Evolutionary conservation across 2,113 vertebrate genomes (phyloP).

Genomic region (Atrichornis clamosus): DNA sequence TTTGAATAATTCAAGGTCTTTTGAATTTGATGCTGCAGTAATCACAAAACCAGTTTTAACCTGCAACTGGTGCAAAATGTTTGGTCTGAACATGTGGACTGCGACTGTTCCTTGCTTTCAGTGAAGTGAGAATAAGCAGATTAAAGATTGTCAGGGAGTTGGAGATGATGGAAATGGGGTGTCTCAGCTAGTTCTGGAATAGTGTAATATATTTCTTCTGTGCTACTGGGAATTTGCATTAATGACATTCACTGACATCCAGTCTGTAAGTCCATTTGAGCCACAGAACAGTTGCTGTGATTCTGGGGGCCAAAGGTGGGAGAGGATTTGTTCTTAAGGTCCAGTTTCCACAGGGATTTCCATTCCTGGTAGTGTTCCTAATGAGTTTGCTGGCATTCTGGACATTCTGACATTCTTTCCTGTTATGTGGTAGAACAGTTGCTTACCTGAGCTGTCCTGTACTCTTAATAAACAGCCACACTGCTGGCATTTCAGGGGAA

Average conservation of each 20-base stretch:
- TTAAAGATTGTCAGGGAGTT: not conserved
- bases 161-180: not conserved
- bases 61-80: not conserved
- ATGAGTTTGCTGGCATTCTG: not conserved
- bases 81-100: not conserved
- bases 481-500: not conserved
- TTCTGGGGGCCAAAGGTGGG: not conserved
- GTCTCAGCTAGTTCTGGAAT: not conserved
- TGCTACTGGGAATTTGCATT: not conserved
- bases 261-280: not conserved
- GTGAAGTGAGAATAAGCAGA: not conserved
- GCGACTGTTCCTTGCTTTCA: not conserved
- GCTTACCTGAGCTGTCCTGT: not conserved
- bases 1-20: not conserved
- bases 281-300: not conserved
- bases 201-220: not conserved
- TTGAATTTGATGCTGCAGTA: not conserved
- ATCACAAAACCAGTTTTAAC: not conserved
- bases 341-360: not conserved
- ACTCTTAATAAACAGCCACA: not conserved
- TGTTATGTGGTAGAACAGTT: not conserved
- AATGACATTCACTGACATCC: not conserved
- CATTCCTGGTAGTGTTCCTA: not conserved
- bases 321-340: not conserved
- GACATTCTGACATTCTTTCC: not conserved